These are phyloP conservation scores for Ceratina calcarata DNA, from an alignment of 1,140 invertebrate species.

Conservation along the genomic window DNA sequence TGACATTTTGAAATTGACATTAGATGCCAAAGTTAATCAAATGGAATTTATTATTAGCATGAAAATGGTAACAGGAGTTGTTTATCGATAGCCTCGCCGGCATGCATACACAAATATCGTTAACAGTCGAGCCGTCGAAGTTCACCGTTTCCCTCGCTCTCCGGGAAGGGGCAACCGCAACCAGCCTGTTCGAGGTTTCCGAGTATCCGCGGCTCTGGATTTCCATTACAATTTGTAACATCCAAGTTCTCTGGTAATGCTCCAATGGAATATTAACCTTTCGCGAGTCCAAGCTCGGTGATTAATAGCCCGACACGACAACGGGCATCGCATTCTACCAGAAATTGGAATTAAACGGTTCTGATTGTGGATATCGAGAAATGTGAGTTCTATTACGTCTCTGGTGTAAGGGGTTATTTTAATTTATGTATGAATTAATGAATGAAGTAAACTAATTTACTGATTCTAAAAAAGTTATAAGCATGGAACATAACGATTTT, in stretches of 20 bases:
- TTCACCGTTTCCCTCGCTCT: neutral
- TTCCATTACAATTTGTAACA: constrained; percentile 43
- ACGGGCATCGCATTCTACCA: constrained; percentile 9
- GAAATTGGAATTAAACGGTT: neutral
- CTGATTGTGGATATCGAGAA: constrained; percentile 3
- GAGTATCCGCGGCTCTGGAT: constrained; percentile 11
- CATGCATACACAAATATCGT: neutral
- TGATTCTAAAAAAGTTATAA: too few species aligned
- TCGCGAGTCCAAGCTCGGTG: constrained; percentile 3
- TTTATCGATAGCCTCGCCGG: constrained; percentile 14
- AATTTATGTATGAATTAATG: too few species aligned
- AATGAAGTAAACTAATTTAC: too few species aligned
- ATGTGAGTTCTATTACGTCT: neutral
- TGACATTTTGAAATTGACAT: too few species aligned
- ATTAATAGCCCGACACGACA: constrained; percentile 28
- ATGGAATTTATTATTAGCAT: neutral
- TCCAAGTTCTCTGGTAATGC: constrained; percentile 4
- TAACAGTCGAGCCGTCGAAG: neutral
- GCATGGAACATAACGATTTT: too few species aligned
- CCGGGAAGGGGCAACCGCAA: constrained; percentile 23
- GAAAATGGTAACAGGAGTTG: neutral
- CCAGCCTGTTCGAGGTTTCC: constrained; percentile 40
- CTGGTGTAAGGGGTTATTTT: too few species aligned
- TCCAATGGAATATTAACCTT: constrained; percentile 38
- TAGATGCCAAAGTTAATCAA: too few species aligned